Percentiles rank a stretch among this genome's conserved stretches.
Conservation (phyloP, 2,113 vertebrate genomes). For the Phodopus roborovskii region DNA sequence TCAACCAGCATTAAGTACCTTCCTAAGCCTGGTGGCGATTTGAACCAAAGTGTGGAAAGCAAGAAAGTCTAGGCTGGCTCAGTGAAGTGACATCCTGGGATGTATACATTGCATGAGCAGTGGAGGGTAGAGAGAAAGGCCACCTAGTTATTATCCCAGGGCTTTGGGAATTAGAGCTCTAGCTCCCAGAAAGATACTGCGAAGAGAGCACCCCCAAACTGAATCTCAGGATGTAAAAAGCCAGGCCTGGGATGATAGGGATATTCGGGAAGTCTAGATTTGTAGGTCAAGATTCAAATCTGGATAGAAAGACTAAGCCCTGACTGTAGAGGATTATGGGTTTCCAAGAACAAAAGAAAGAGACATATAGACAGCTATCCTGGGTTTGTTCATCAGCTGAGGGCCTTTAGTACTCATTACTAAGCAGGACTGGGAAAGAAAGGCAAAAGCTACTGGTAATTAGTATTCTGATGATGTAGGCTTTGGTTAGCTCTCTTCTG, state of each 20-base stretch:
- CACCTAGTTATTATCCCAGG: neutral
- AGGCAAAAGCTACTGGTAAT: neutral
- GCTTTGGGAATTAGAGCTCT: neutral
- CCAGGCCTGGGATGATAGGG: neutral
- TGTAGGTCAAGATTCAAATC: neutral
- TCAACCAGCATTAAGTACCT: neutral
- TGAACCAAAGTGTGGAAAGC: neutral
- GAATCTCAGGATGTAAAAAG: neutral
- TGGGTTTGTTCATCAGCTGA: neutral
- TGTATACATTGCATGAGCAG: neutral
- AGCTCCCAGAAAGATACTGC: neutral
- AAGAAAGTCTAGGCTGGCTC: neutral
- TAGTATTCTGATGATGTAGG: neutral
- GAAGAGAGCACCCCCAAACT: neutral
- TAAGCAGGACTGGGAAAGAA: neutral
- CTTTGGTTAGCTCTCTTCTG: neutral
- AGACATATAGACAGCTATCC: neutral
- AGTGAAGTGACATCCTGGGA: neutral
- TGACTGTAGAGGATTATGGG: neutral
- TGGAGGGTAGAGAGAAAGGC: fast-evolving
- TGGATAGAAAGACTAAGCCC: neutral
- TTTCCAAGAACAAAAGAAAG: neutral
- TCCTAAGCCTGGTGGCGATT: neutral
- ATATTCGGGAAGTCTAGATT: neutral
- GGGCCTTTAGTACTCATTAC: neutral